phyloP scores from a whole-genome alignment of 2,888 invertebrate genomes.

The Antitype chi region DNA sequence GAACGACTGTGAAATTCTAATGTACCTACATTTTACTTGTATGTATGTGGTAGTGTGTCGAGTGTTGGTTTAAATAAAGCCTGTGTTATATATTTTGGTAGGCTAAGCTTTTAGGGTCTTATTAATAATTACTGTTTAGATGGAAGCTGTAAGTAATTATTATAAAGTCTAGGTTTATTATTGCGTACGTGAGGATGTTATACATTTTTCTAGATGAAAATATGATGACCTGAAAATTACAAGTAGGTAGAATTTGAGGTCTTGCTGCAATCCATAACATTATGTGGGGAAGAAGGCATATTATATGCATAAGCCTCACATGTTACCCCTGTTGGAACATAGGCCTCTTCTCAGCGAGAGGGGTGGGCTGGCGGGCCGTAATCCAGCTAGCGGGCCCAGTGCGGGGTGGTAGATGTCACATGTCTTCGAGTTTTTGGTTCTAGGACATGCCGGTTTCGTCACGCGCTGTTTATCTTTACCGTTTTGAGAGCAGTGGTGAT shows the following conservation, averaged over 20 bases:
- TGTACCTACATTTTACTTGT: conserved; percentile 29
- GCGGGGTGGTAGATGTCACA: no score
- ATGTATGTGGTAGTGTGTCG: not conserved
- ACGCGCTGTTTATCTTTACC: no score
- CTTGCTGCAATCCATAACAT: not conserved
- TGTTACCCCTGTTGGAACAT: no score
- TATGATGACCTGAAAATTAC: not conserved
- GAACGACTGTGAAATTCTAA: conserved; percentile 30
- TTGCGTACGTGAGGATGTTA: not conserved
- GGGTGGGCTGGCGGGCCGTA: no score
- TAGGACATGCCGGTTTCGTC: no score
- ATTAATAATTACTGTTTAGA: conserved; percentile 13
- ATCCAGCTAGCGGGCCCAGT: no score
- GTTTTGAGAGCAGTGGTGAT: no score
- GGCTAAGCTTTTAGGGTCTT: not conserved
- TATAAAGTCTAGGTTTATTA: not conserved
- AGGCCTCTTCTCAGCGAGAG: no score
- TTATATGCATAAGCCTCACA: no score
- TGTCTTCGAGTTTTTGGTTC: no score
- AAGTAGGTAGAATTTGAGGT: not conserved
- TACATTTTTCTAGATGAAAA: not conserved
- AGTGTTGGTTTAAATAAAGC: conserved; percentile 5
- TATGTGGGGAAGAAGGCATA: no score
- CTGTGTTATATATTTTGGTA: not conserved
- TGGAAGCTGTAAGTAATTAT: not conserved